Percentiles rank a stretch among this genome's conserved stretches.
Evolutionary conservation across 2,113 vertebrate genomes (phyloP).

Genomic region (Theristicus caerulescens): DNA sequence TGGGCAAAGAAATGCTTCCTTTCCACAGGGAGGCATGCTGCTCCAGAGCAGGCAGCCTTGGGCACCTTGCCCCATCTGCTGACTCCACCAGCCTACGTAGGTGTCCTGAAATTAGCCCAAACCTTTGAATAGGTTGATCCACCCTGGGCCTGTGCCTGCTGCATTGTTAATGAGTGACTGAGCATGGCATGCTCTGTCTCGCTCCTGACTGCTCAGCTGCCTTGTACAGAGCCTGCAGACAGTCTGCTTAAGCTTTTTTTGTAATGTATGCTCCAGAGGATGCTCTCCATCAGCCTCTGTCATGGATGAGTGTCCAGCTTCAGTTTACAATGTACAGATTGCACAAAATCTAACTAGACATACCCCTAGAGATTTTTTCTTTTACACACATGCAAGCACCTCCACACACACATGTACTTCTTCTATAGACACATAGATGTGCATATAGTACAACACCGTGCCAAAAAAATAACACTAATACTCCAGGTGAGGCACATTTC

Average conservation of each 20-base stretch:
- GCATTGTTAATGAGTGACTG: conserved; percentile 5
- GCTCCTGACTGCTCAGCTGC: background rate
- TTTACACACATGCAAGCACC: background rate
- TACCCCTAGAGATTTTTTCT: background rate
- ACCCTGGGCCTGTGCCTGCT: background rate
- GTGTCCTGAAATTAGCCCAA: conserved; percentile 37
- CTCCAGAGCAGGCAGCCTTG: background rate
- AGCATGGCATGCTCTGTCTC: conserved; percentile 27
- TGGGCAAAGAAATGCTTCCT: background rate
- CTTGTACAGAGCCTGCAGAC: background rate
- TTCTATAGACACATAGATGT: background rate
- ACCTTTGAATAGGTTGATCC: background rate
- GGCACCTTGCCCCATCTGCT: background rate
- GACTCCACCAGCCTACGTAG: background rate
- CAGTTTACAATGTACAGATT: background rate
- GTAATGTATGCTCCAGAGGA: background rate
- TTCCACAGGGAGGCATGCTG: background rate
- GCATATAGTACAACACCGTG: background rate
- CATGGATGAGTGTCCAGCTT: background rate
- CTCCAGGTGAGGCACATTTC: background rate
- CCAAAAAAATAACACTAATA: background rate
- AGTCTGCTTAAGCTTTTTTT: background rate
- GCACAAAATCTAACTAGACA: background rate
- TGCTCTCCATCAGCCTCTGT: background rate
- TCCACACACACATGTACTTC: fast-evolving